Evolutionary conservation across 1,140 invertebrate species (phyloP), one percentile per base, ranked within the genome.

Genomic region (Chelonus insularis): DNA sequence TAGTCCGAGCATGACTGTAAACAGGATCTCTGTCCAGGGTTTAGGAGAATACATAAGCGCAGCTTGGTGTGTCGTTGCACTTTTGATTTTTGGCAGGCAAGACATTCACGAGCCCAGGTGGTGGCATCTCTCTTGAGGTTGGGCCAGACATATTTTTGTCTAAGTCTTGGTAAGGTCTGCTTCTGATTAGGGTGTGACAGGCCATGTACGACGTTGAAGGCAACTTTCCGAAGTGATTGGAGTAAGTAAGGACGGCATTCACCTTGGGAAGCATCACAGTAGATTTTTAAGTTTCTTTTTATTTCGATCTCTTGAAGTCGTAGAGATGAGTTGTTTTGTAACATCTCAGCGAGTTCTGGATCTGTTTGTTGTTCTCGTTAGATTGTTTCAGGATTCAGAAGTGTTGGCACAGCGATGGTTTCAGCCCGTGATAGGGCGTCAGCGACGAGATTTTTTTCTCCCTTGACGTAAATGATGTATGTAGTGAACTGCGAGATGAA

Each of bases 1-100:
- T 12, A 68, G 51, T 14, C 66, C 64, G 2, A 70, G 45, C 4
- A 66, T 36, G 8, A 64, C 60, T 2, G 57, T 57, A 51, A 57
- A 41, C 7, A 65, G 12, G 0, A 54, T 48, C 6, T 54, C 36
- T 5, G 60, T 9, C 62, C 57, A n/a, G n/a, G n/a, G n/a, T n/a
- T n/a, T n/a, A n/a, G n/a, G n/a, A n/a, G n/a, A n/a, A n/a, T n/a
- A n/a, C 62, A 63, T 67, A 8, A 66, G 29, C 5, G 68, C 61
- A 4, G 63, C 60, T 39, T 39, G 36, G 36, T 37, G 14, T 37
- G 36, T n/a, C 3, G 36, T 4, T 37, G 36, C 14, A 39, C 36
- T 39, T 39, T 39, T 9, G 36, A 9, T 39, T 12, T 9, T 4
- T 39, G 36, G 14, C 36, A 39, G 11, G 36, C 36, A n/a, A 39